Percentiles rank a stretch among this genome's conserved stretches.
phyloP scores from a whole-genome alignment of 1,140 invertebrate genomes.

The Drosophila pseudoobscura region DNA sequence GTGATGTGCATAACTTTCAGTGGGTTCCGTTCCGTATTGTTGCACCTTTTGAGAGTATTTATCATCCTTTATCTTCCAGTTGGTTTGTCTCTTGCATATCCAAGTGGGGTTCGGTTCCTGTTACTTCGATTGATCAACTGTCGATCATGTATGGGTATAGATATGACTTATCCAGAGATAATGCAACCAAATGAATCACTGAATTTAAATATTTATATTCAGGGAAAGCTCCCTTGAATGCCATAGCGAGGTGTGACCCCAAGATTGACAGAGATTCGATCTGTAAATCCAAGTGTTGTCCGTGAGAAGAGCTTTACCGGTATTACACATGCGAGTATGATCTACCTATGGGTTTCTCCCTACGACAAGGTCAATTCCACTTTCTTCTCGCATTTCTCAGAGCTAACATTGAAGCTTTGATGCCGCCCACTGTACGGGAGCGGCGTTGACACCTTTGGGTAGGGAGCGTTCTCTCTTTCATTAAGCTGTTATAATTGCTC shows the following conservation, averaged over 20 bases:
- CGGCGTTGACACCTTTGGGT: constrained; percentile 53
- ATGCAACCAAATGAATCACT: constrained; percentile 16
- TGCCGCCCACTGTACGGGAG: constrained; percentile 36
- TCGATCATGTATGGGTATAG: no score
- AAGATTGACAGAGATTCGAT: no score
- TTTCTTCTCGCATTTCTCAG: constrained; percentile 19
- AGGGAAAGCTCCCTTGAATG: no score
- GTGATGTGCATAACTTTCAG: constrained; percentile 35
- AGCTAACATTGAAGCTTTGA: constrained; percentile 22
- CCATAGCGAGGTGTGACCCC: no score
- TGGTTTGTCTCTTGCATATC: constrained; percentile 25
- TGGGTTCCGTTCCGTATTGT: constrained; percentile 29
- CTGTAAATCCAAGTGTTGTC: no score
- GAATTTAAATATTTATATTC: neutral
- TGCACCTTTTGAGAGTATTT: constrained; percentile 29
- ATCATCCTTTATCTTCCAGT: constrained; percentile 26
- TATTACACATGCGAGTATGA: no score
- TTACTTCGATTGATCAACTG: no score
- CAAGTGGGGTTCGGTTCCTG: neutral
- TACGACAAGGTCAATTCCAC: constrained; percentile 35
- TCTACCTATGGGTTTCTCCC: neutral
- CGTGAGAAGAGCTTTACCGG: no score
- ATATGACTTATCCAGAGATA: neutral
- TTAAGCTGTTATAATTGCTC: constrained; percentile 67
- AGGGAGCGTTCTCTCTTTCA: constrained; percentile 41